Evolutionary conservation across 2,888 invertebrate genomes (phyloP), one percentile per base, ranked within the genome.

Genomic region (Plebejus anna): DNA sequence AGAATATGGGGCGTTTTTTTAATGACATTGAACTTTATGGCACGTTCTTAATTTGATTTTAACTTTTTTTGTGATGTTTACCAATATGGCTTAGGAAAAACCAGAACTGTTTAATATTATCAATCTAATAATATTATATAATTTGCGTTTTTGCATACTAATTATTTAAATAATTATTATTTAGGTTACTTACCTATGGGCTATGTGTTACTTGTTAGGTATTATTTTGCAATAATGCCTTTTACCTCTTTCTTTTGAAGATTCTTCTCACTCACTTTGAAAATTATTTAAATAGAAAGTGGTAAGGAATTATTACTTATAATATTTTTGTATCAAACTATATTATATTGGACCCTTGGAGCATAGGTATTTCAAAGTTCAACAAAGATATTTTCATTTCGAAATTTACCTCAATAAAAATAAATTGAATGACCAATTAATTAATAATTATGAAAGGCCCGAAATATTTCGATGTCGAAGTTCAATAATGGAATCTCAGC

Each of bases 401-500:
- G 22, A 5, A 47, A 38, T 28, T 47, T 47, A 72, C 42, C 47
- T 13, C 28, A 47, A 72, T 47, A 22, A 71, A 6, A 32, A 57
- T 78, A 59, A 55, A 66, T 57, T 75, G 75, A 78, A 75, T 75
- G 55, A 73, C 75, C 78, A 78, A 80, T 80, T 79, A 76, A 78
- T 76, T 71, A 36, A 77, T 76, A 76, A 75, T 76, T 70, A 38
- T 61, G 51, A 76, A 78, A 76, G 11, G 70, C 76, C 66, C 51
- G 70, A 77, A 79, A 77, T 75, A 77, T 78, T 79, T 81, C 80
- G 79, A 82, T 81, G 79, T 81, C 80, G 80, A 82, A 81, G 82
- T 84, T 83, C 83, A 83, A 85, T 84, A 88, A 88, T 89, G 91
- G 92, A 90, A 91, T 91, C 90, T 85, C 86, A 84, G 85, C 88